A percentile compares a stretch with the other conserved stretches of the same genome.
Conservation (phyloP, 2,113 vertebrate species). For the Pithys albifrons region DNA sequence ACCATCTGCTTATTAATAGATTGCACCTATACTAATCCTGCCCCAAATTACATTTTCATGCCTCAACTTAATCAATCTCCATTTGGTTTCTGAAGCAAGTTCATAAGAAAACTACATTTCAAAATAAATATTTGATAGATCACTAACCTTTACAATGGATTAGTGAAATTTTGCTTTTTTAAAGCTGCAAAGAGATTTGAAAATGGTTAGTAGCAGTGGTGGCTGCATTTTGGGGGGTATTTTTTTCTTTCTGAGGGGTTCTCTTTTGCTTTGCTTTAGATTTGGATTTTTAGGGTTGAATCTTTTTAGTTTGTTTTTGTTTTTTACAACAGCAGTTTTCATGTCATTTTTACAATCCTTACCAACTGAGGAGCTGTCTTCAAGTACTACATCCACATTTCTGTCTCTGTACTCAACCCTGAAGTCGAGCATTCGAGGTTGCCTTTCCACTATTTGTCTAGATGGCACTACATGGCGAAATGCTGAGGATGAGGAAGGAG, state of each 20-base stretch:
- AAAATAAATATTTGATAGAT: neutral
- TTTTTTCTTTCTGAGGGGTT: neutral
- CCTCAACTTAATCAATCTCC: neutral
- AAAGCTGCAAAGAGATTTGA: slow-evolving; percentile 38
- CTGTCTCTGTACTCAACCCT: slow-evolving; percentile 95
- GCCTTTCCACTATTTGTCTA: slow-evolving; percentile 93
- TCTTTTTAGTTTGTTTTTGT: neutral
- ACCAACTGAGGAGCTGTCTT: slow-evolving; percentile 95
- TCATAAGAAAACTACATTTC: slow-evolving; percentile 3
- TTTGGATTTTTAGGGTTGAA: neutral
- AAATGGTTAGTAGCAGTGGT: neutral
- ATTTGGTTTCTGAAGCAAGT: slow-evolving; percentile 26
- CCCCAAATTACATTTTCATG: neutral
- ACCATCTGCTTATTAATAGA: neutral
- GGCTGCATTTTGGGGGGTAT: neutral
- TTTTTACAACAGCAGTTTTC: neutral
- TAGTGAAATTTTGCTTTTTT: slow-evolving; percentile 38
- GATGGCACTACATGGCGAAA: slow-evolving; percentile 88
- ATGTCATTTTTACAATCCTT: slow-evolving; percentile 66
- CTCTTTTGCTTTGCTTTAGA: neutral
- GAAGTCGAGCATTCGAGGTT: slow-evolving; percentile 95
- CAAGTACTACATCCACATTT: slow-evolving; percentile 92
- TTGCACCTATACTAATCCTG: neutral
- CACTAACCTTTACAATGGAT: slow-evolving; percentile 25
- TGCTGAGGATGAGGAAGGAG: slow-evolving; percentile 84